phyloP scores from a whole-genome alignment of 1,140 invertebrate genomes.

The Myzus persicae region DNA sequence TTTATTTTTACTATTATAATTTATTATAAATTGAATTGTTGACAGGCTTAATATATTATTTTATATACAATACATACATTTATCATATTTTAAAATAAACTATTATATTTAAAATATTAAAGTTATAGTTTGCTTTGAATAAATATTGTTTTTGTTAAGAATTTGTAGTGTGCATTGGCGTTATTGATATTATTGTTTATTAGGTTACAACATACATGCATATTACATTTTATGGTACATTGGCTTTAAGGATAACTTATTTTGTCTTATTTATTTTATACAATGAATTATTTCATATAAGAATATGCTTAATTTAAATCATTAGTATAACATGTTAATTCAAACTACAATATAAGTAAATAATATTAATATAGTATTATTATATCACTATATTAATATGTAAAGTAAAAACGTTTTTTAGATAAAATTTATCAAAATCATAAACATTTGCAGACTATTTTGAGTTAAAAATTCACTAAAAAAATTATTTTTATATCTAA shows the following conservation, averaged over 20 bases:
- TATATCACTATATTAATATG: no score
- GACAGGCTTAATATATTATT: slow-evolving; percentile 26
- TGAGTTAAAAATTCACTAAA: no score
- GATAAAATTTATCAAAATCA: no score
- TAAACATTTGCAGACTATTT: no score
- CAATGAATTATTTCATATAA: background rate
- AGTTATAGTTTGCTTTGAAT: background rate
- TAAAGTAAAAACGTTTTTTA: no score
- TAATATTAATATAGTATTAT: no score
- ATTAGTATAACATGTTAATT: background rate
- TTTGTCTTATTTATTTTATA: background rate
- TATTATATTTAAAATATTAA: background rate
- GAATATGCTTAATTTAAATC: background rate
- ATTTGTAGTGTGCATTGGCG: background rate
- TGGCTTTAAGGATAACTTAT: background rate
- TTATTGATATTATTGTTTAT: background rate
- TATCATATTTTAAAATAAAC: slow-evolving; percentile 10
- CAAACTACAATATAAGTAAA: no score
- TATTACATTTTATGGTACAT: background rate
- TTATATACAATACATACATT: background rate
- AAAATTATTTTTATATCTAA: no score
- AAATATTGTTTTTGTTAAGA: background rate
- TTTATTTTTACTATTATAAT: background rate
- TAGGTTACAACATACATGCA: background rate
- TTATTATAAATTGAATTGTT: background rate